phyloP scores from a whole-genome alignment of 2,113 vertebrate genomes.

The Ctenodactylus gundi region DNA sequence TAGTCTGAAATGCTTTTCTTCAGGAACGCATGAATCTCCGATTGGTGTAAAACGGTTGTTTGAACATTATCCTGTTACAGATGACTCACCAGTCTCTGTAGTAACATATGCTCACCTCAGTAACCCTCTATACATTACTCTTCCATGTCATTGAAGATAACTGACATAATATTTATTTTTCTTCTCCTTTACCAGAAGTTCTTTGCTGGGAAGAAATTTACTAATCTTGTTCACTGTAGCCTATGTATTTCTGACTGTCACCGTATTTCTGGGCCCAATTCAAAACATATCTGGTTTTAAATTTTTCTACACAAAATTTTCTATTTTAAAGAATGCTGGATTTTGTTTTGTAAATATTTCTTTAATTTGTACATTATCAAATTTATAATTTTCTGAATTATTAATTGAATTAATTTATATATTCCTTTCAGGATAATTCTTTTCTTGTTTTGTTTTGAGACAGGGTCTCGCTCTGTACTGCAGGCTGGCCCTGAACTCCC shows the following conservation, averaged over 20 bases:
- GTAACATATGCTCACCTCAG: not conserved
- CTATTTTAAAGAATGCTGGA: not conserved
- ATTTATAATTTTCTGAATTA: slow-evolving; percentile 11
- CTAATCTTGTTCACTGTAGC: not conserved
- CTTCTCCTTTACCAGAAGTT: not conserved
- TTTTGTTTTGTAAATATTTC: slow-evolving; percentile 4
- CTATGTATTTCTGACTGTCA: not conserved
- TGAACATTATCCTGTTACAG: not conserved
- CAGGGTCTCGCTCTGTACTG: no score
- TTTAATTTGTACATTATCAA: slow-evolving; percentile 14
- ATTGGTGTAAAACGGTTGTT: not conserved
- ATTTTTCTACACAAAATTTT: not conserved
- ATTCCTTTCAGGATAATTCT: slow-evolving; percentile 32
- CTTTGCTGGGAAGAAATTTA: not conserved
- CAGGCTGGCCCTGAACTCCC: no score
- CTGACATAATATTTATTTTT: not conserved
- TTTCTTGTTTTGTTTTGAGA: no score
- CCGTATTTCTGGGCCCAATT: not conserved
- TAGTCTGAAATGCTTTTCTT: not conserved
- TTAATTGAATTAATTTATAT: not conserved
- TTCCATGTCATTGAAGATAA: not conserved
- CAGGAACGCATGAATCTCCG: not conserved
- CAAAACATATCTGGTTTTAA: not conserved
- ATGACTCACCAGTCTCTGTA: not conserved
- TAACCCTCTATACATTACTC: not conserved